Base-by-base conservation (phyloP, 2,797 vertebrate genomes). In the Lithobates pipiens region DNA sequence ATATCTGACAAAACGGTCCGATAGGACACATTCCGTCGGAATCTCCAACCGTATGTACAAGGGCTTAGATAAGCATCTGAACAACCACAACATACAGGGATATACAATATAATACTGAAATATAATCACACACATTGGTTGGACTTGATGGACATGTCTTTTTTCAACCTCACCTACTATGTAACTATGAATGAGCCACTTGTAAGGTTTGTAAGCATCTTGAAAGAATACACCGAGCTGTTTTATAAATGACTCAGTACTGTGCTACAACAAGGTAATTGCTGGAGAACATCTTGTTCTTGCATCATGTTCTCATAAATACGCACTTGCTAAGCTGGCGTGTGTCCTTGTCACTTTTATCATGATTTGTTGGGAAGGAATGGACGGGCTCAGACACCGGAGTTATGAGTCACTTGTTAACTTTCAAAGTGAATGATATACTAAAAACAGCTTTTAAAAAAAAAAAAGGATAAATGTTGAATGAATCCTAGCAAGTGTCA, bases 351-450 rank as follows among this genome's bases (percentile, higher is more conserved):
- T 83, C 82, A 72, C 36, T 79, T 73, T 50, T 46, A 73, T 25
- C 11, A 44, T 78, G 65, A 85, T 85, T 79, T 85, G 50, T 79
- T 44, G 34, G 54, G 54, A 79, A 10, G 36, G 10, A 67, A 23
- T 32, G 57, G 29, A 63, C 36, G 10, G 10, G 11, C 79, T 27
- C 54, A 74, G 69, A 74, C 76, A 72, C 68, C 65, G 44, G 29
- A 21, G 11, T 75, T 29, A 71, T 84, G 75, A 84, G 75, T 77
- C 76, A 84, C 67, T 27, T 54, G 32, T 54, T 71, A 77, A 61
- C n/a, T 39, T n/a, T 67, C 36, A 71, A 10, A 61, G 75, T 50
- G 11, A 21, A 71, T 77, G 79, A 63, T 27, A 57, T 18, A 85
- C 57, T 63, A 77, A 44, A 42, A 61, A n/a, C 36, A 50, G 65